Base-by-base conservation (phyloP, 2,113 vertebrate species). In the Edolisoma coerulescens region DNA sequence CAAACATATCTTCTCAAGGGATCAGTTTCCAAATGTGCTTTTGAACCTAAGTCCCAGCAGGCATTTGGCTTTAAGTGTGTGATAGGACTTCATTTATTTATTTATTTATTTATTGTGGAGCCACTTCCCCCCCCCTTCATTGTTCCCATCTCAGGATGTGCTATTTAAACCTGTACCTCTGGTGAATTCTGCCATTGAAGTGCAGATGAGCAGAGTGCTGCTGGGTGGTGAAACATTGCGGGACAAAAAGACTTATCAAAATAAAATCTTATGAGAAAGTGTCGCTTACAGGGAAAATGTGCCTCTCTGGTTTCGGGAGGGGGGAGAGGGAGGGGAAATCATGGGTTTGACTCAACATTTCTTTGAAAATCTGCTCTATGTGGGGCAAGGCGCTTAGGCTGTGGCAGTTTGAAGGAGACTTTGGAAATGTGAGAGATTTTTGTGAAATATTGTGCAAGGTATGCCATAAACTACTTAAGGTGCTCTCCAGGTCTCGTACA, bases 21-120 rank as follows among this genome's bases (percentile, higher is more conserved):
- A 96, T 95, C 92, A 39, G 52, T 95, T 95, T 91, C 75, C 81
- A 83, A 60, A 65, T 19, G 50, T 59, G 45, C 63, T 97, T 98
- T 97, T 98, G 96, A 98, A 98, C 97, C 69, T 6, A 81, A 80
- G 63, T 94, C 96, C 97, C 94, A n/a, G 63, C 76, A 83, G 96
- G 87, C 89, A 30, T 79, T 70, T 80, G 95, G 92, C 80, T 85
- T 87, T 53, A 84, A 74, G 65, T 88, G 86, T 83, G 78, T 87
- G 84, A 73, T 37, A 92, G 85, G 77, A 16, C 2, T 91, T 91
- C 37, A 75, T 79, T 93, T 85, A 83, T 93, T 91, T 91, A 84
- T 93, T 77, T 95, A 91, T 74, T 95, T 91, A 68, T 77, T 77
- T 77, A 23, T 54, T 47, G 86, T 67, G 83, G 83, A 44, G 64